A percentile compares a stretch with the other conserved stretches of the same genome.
Evolutionary conservation across 2,797 vertebrate species (phyloP).

Genomic region (Rhinella marina): DNA sequence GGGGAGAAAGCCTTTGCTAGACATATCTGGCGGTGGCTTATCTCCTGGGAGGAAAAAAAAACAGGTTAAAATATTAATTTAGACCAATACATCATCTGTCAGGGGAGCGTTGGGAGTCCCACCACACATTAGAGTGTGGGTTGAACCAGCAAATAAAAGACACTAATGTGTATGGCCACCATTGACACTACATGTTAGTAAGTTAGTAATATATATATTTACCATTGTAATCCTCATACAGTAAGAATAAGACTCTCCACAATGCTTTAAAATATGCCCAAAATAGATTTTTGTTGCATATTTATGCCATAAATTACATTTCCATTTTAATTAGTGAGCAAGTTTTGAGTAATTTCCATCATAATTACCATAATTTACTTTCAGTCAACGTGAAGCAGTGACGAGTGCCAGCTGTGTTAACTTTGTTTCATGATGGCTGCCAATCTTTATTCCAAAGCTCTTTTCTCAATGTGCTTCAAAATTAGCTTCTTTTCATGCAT

Average conservation of each 20-base stretch:
- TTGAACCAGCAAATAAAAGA: no score
- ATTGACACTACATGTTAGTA: neutral
- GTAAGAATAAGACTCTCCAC: neutral
- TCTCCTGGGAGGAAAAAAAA: no score
- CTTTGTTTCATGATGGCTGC: conserved; percentile 65
- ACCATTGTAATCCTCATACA: neutral
- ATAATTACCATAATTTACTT: conserved; percentile 72
- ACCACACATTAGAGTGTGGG: no score
- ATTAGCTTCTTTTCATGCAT: conserved; percentile 56
- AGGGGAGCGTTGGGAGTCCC: no score
- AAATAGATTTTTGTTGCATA: conserved; percentile 63
- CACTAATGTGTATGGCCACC: no score
- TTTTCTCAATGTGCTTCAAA: conserved; percentile 39
- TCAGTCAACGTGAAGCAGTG: conserved; percentile 63
- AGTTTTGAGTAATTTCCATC: conserved; percentile 75
- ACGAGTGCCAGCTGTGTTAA: conserved; percentile 65
- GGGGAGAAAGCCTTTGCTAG: no score
- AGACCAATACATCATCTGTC: no score
- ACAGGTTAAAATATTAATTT: no score
- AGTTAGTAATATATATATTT: neutral
- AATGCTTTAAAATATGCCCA: neutral
- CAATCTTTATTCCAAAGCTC: conserved; percentile 66
- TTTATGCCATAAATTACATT: conserved; percentile 74
- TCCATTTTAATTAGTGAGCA: conserved; percentile 75
- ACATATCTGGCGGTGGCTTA: no score